Evolutionary conservation across 2,113 vertebrate species (phyloP).

Genomic region (Halcyon senegalensis): DNA sequence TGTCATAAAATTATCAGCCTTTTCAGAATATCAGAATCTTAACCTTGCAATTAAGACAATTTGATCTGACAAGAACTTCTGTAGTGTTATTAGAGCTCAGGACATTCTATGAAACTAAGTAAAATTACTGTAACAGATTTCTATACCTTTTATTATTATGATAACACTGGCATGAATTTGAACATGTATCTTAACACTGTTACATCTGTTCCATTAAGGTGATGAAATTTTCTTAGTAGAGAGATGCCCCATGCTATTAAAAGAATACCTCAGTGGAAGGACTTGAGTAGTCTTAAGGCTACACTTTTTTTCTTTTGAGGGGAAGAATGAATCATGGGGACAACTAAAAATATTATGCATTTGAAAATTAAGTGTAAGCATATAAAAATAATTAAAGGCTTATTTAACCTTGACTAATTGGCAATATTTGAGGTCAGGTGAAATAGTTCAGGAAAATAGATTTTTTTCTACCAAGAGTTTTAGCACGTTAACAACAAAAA

Average conservation of each 20-base stretch:
- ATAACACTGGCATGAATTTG: background rate
- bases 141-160: background rate
- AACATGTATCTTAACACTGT: background rate
- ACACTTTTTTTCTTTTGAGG: rapidly evolving
- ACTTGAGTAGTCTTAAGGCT: background rate
- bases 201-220: background rate
- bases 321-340: background rate
- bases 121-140: background rate
- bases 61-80: background rate
- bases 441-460: background rate
- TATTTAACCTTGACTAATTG: background rate
- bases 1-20: background rate
- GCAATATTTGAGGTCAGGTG: background rate
- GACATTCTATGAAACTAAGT: background rate
- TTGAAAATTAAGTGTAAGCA: background rate
- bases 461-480: background rate
- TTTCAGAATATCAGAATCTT: background rate
- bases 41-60: background rate
- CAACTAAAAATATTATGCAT: background rate
- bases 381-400: background rate
- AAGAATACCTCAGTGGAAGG: background rate
- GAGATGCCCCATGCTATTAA: background rate
- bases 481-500: background rate
- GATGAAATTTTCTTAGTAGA: background rate
- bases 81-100: background rate